Conservation (phyloP, 2,113 vertebrate species). For the Thomomys bottae region DNA sequence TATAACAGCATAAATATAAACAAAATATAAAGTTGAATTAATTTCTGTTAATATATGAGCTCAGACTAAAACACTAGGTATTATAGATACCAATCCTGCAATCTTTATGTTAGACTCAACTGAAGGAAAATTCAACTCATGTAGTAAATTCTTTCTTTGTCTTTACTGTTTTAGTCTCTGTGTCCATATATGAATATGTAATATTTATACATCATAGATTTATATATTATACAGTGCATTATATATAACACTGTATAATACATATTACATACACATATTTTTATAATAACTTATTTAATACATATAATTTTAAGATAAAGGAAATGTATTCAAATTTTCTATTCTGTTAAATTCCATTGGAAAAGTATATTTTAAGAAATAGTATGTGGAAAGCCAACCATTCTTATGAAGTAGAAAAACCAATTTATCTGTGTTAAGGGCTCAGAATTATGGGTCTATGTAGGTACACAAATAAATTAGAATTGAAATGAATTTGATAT, state of each 20-base stretch:
- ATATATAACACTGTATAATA: too few relatives aligned
- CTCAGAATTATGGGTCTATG: constrained; percentile 74
- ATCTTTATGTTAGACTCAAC: not conserved
- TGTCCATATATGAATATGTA: not conserved
- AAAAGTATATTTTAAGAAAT: not conserved
- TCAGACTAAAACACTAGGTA: not conserved
- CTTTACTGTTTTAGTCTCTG: not conserved
- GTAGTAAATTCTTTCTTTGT: too few relatives aligned
- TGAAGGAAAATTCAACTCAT: not conserved
- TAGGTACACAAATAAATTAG: constrained; percentile 70
- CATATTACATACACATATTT: too few relatives aligned
- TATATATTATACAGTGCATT: not conserved
- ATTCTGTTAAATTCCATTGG: not conserved
- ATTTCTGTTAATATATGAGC: not conserved
- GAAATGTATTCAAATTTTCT: constrained; percentile 6
- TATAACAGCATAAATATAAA: not conserved
- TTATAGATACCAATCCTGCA: not conserved
- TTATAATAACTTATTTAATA: too few relatives aligned
- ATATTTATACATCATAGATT: not conserved
- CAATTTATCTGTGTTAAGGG: constrained; percentile 58
- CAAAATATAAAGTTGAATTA: not conserved
- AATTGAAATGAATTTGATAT: constrained; percentile 73
- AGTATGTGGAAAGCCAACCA: not conserved
- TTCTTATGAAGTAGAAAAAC: not conserved
- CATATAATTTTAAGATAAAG: not conserved